Conservation (phyloP, 2,888 invertebrate species). For the Cynaeus angustus region DNA sequence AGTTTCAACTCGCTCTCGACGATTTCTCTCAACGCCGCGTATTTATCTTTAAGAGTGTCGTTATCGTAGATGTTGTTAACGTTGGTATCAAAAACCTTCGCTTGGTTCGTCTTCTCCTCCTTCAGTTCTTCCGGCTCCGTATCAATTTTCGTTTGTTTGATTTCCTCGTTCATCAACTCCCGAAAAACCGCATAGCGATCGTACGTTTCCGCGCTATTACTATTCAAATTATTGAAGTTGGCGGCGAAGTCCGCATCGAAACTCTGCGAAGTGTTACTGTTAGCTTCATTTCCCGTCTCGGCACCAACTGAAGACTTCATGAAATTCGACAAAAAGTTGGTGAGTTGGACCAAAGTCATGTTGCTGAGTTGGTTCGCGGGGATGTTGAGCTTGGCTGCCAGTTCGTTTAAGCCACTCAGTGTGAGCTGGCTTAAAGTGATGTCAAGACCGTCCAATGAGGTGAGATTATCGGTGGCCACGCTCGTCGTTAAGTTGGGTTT, state of each 20-base stretch:
- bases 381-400: slow-evolving; percentile 84
- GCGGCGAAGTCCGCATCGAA: slow-evolving; percentile 81
- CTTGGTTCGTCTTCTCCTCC: slow-evolving; percentile 52
- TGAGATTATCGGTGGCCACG: slow-evolving; percentile 63
- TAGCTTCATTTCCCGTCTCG: slow-evolving; percentile 29
- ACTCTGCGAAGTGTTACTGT: slow-evolving; percentile 71
- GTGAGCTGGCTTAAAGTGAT: slow-evolving; percentile 89
- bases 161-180: slow-evolving; percentile 86
- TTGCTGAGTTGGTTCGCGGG: slow-evolving; percentile 86
- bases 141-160: slow-evolving; percentile 74
- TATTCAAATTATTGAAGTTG: slow-evolving; percentile 78
- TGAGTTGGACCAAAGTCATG: slow-evolving; percentile 90
- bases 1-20: slow-evolving; percentile 74
- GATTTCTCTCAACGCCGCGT: slow-evolving; percentile 87
- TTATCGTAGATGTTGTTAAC: slow-evolving; percentile 43
- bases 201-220: slow-evolving; percentile 70
- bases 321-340: slow-evolving; percentile 82
- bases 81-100: slow-evolving; percentile 17
- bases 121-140: slow-evolving; percentile 65
- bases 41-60: slow-evolving; percentile 77
- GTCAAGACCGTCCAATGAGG: slow-evolving; percentile 75
- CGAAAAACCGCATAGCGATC: slow-evolving; percentile 93
- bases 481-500: too few relatives aligned
- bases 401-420: slow-evolving; percentile 86
- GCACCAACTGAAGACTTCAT: slow-evolving; percentile 65